A percentile compares a stretch with the other conserved stretches of the same genome.
Evolutionary conservation across 2,113 vertebrate genomes (phyloP).

Genomic region (Turdus rufiventris): DNA sequence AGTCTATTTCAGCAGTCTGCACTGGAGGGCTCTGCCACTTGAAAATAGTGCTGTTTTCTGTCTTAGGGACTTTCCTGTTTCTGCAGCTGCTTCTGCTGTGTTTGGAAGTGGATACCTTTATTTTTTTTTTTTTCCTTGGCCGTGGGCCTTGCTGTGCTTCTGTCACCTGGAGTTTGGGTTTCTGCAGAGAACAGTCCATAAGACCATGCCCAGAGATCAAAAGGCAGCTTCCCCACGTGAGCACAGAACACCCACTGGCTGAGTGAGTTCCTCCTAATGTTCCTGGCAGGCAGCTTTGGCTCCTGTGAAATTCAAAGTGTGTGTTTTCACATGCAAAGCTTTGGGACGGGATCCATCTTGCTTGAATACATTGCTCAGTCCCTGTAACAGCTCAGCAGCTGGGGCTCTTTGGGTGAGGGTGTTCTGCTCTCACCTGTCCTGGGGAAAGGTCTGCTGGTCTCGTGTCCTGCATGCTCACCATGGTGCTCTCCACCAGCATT

Average conservation of each 20-base stretch:
- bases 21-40: background rate
- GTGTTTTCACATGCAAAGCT: background rate
- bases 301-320: background rate
- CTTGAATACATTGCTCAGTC: rapidly evolving
- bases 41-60: background rate
- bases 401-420: background rate
- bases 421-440: background rate
- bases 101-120: background rate
- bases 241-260: background rate
- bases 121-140: background rate
- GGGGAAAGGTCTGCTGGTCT: background rate
- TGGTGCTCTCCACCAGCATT: background rate
- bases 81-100: background rate
- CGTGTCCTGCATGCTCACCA: rapidly evolving
- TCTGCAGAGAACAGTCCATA: background rate
- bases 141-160: background rate
- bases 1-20: background rate
- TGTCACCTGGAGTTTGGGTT: background rate
- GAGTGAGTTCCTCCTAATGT: background rate
- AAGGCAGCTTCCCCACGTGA: background rate
- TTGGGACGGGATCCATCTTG: background rate
- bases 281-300: background rate
- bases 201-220: background rate
- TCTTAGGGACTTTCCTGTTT: background rate
- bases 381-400: background rate